phyloP scores from a whole-genome alignment of 2,113 vertebrate genomes.

The Percina caprodes region DNA sequence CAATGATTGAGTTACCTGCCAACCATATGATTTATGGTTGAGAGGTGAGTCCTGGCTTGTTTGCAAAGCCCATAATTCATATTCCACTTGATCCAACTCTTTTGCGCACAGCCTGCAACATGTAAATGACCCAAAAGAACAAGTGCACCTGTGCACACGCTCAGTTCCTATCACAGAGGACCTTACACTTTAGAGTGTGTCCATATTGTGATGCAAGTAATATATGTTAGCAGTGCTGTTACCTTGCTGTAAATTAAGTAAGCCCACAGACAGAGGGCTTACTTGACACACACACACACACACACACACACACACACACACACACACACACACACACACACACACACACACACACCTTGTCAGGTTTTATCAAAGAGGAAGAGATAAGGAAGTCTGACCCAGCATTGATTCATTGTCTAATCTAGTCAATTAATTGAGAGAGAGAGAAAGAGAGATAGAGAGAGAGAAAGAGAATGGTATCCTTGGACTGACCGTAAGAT shows the following conservation, averaged over 20 bases:
- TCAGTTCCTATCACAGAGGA: neutral
- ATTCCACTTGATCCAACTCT: neutral
- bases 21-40: neutral
- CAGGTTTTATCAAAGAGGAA: constrained; percentile 68
- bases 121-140: neutral
- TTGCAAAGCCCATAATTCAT: neutral
- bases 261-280: constrained; percentile 57
- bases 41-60: neutral
- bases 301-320: neutral
- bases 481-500: constrained; percentile 27
- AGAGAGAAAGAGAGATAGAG: neutral
- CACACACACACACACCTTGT: constrained; percentile 23
- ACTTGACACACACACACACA: neutral
- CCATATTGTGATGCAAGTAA: neutral
- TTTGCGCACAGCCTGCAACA: neutral
- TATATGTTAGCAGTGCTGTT: neutral
- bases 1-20: neutral
- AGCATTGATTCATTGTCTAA: constrained; percentile 62
- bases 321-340: constrained; percentile 26
- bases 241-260: neutral
- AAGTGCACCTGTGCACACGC: neutral
- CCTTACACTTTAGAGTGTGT: neutral
- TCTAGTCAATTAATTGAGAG: constrained; percentile 71
- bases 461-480: neutral
- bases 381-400: constrained; percentile 60